A percentile compares a stretch with the other conserved stretches of the same genome.
These are phyloP conservation scores for Drosophila mayaguana DNA, from an alignment of 2,888 invertebrate species.

Conservation along the genomic window DNA sequence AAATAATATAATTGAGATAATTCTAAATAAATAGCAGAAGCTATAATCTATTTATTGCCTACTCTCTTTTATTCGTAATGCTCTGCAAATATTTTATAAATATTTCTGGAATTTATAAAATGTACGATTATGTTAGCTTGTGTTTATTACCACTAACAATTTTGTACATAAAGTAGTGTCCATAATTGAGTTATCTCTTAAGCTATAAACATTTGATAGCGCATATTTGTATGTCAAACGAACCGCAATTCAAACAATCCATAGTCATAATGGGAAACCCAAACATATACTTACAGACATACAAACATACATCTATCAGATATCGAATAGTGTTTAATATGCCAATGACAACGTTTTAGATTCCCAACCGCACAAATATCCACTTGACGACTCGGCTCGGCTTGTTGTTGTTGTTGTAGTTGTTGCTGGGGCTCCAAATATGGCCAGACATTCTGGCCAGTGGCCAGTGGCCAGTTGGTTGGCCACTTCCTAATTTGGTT, in stretches of 20 bases:
- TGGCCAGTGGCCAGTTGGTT: slow-evolving; percentile 34
- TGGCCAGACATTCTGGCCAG: slow-evolving; percentile 43
- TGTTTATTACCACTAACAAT: slow-evolving; percentile 2
- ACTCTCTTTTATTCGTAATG: background rate
- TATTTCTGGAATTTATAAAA: background rate
- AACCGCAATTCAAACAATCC: slow-evolving; percentile 16
- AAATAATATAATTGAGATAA: background rate
- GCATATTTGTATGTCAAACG: slow-evolving; percentile 28
- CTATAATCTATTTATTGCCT: background rate
- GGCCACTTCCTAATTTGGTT: slow-evolving; percentile 79
- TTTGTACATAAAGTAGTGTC: background rate
- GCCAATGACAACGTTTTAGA: slow-evolving; percentile 63
- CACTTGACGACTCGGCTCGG: slow-evolving; percentile 44
- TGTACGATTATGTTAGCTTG: background rate
- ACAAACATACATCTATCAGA: slow-evolving; percentile 11
- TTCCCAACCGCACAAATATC: slow-evolving; percentile 55
- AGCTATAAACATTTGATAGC: slow-evolving; percentile 8
- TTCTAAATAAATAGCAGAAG: background rate
- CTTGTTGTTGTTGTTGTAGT: slow-evolving; percentile 27
- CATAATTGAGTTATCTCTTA: slow-evolving; percentile 12
- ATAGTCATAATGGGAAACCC: slow-evolving; percentile 5
- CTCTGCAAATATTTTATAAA: background rate
- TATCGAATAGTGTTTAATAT: slow-evolving; percentile 55
- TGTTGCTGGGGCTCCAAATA: slow-evolving; percentile 53
- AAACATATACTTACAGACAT: slow-evolving; percentile 6